These are phyloP conservation scores for Irena cyanogastra DNA, from an alignment of 2,113 vertebrate species.

Conservation along the genomic window DNA sequence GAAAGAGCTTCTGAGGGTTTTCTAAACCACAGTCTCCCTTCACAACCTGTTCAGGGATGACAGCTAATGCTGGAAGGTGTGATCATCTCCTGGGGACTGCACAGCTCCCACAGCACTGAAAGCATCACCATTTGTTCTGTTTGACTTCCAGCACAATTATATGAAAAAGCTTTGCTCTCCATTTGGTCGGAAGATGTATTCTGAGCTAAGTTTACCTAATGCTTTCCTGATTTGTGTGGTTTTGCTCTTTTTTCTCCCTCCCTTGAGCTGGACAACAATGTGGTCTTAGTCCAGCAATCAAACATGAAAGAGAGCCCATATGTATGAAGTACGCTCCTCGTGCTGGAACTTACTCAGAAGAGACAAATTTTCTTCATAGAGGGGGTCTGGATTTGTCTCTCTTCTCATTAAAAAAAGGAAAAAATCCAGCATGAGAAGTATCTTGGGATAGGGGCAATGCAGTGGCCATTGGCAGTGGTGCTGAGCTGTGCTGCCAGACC, in stretches of 20 bases:
- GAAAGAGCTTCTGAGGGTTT: neutral
- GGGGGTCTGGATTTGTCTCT: neutral
- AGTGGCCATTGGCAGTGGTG: neutral
- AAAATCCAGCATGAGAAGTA: neutral
- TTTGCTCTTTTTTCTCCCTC: neutral
- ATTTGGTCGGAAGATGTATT: slow-evolving; percentile 74
- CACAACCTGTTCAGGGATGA: neutral
- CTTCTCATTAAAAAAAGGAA: neutral
- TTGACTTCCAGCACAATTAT: slow-evolving; percentile 74
- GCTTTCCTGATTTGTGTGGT: slow-evolving; percentile 23
- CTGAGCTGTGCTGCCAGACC: neutral
- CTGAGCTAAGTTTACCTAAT: slow-evolving; percentile 64
- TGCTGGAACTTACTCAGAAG: neutral
- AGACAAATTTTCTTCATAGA: slow-evolving; percentile 8
- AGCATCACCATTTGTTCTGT: slow-evolving; percentile 74
- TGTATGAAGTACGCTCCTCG: neutral
- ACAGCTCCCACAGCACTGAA: slow-evolving; percentile 68
- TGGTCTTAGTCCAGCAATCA: slow-evolving; percentile 42
- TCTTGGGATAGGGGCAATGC: neutral
- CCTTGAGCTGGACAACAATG: slow-evolving; percentile 29
- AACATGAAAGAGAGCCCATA: slow-evolving; percentile 34
- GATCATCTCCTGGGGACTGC: slow-evolving; percentile 42
- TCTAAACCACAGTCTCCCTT: neutral
- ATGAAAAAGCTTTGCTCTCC: slow-evolving; percentile 66
- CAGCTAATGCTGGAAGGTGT: neutral